Evolutionary conservation across 2,113 vertebrate species (phyloP), one percentile per base, ranked within the genome.

Genomic region (Prionailurus bengalensis): DNA sequence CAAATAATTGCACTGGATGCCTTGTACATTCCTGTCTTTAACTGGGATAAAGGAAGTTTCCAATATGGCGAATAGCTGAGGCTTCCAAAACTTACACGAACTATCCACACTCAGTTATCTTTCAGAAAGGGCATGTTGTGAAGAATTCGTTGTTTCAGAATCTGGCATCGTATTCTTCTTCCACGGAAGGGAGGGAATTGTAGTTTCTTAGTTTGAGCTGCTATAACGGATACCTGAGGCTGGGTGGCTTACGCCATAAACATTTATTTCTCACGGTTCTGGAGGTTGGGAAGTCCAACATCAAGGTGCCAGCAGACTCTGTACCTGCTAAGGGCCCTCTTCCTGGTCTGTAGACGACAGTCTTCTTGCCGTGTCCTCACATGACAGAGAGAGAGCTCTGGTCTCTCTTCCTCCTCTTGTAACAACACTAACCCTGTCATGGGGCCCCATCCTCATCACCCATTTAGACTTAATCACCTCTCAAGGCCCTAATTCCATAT

Each of bases 81-180:
- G 31, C 19, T 36, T 65, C 80, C 0, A 25, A 65, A 36, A 73
- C 65, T 73, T 91, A 83, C 36, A 23, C 14, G 86, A 92, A 61
- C 25, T 36, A 39, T 39, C 27, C 19, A 63, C 14, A 36, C 21
- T 82, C 21, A 7, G 17, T 68, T 88, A 55, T 42, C 48, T 73
- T 83, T 91, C 53, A 73, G 74, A 97, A 79, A 61, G 11, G 39
- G 6, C 4, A 16, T 55, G 81, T 68, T 42, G 15, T 68, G 15
- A 88, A 84, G 80, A 82, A 68, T 58, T 42, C 68, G 33, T 74
- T 85, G 23, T 84, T 91, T 90, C 61, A 78, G 36, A 94, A 79
- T 82, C 13, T 88, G 53, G 58, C 19, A 45, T 82, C 53, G 79
- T 23, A 36, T 58, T 58, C 23, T 84, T 91, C 74, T 87, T n/a